Evolutionary conservation across 2,113 vertebrate genomes (phyloP).

Genomic region (Plecotus auritus): DNA sequence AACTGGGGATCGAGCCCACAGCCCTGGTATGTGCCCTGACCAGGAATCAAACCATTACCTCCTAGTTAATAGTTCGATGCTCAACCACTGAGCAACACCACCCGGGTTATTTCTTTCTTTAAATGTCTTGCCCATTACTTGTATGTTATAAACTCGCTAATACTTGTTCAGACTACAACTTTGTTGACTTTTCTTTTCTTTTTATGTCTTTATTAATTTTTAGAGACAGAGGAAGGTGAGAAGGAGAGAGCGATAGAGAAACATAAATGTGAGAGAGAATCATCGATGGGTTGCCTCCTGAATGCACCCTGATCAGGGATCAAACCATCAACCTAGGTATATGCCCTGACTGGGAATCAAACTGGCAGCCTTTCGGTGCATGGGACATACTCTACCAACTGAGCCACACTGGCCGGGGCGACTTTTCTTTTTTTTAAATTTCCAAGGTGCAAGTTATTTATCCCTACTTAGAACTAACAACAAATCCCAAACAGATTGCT

Average conservation of each 20-base stretch:
- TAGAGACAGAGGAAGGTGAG: not conserved
- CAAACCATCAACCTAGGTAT: not conserved
- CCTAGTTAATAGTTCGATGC: too few species aligned
- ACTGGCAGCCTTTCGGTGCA: not conserved
- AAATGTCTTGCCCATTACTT: not conserved
- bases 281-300: not conserved
- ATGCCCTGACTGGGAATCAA: not conserved
- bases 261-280: not conserved
- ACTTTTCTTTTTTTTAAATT: not conserved
- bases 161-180: not conserved
- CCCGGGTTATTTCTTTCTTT: not conserved
- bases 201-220: not conserved
- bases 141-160: not conserved
- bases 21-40: too few species aligned
- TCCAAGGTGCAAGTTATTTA: not conserved
- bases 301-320: not conserved
- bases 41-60: too few species aligned
- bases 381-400: not conserved
- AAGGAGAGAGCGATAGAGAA: not conserved
- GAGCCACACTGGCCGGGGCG: not conserved
- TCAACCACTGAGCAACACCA: too few species aligned
- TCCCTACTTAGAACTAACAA: not conserved
- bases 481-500: conserved; percentile 10
- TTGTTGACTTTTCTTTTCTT: not conserved
- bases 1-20: too few species aligned